Base-by-base conservation (phyloP, 2,113 vertebrate genomes). In the Rhagologus leucostigma region DNA sequence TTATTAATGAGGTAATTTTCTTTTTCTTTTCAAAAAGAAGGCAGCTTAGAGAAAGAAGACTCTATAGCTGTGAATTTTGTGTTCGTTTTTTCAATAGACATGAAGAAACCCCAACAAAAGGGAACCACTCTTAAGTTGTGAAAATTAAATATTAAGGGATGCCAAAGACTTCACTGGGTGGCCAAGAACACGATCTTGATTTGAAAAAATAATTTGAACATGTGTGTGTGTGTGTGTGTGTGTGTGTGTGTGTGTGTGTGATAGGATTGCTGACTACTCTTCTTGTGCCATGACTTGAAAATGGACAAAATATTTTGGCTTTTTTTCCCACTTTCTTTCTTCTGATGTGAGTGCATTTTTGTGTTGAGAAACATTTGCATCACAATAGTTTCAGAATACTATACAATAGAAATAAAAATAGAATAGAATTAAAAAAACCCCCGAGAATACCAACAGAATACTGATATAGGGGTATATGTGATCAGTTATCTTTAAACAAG, bases 181-280 rank as follows among this genome's bases (percentile, higher is more conserved):
- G 5, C 2, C 19, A 79, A 73, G 27, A 46, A 35, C 3, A 37
- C 26, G 7, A 60, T 14, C 52, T 79, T 75, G 4, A 47, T 67
- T 63, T 67, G 6, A 5, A 67, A 11, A 63, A 47, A 27, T 52
- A 74, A 52, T 41, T 33, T 42, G 13, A 24, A 57, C 5, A 6
- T 29, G 76, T 57, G 10, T 29, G 7, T 76, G 9, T 12, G 6
- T n/a, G n/a, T n/a, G n/a, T n/a, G n/a, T n/a, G n/a, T 35, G 3
- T 29, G 0, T 33, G 7, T 56, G 13, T 29, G 7, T 76, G 9
- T 12, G 4, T 35, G 4, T 29, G 0, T 33, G 6, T 30, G 13
- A 60, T 42, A 67, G 7, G 4, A 46, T n/a, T 90, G 6, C 2
- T 4, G 26, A 15, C 13, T 46, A 29, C 4, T 29, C 4, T n/a